Evolutionary conservation across 2,797 vertebrate genomes (phyloP).

Genomic region (Labroides dimidiatus): DNA sequence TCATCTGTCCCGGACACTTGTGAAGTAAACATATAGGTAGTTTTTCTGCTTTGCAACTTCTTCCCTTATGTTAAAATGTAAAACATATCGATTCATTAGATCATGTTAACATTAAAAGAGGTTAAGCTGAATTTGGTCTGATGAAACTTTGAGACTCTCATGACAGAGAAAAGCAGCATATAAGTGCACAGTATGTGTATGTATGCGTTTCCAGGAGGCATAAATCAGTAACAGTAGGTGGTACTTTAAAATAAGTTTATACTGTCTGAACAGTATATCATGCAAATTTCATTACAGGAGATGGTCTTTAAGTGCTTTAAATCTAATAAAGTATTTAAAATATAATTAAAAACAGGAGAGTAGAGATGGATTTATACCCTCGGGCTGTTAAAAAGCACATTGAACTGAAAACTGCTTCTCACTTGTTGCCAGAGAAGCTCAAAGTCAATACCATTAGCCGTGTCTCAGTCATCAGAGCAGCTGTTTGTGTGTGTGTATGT

Average conservation of each 20-base stretch:
- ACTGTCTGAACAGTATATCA: not conserved
- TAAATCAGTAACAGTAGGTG: not conserved
- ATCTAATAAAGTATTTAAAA: constrained; percentile 17
- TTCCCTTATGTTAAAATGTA: too few relatives aligned
- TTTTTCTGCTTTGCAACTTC: too few relatives aligned
- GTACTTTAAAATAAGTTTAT: not conserved
- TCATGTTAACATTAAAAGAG: too few relatives aligned
- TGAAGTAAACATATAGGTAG: too few relatives aligned
- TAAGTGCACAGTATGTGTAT: too few relatives aligned
- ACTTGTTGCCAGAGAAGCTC: constrained; percentile 24
- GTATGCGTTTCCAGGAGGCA: not conserved
- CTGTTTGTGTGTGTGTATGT: not conserved
- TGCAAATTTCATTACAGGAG: constrained; percentile 13
- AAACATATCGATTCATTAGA: too few relatives aligned
- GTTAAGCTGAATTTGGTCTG: too few relatives aligned
- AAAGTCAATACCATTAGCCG: constrained; percentile 31
- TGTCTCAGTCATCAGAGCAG: constrained; percentile 5
- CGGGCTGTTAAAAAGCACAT: constrained; percentile 17
- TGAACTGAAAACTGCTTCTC: constrained; percentile 20
- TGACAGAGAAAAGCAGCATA: too few relatives aligned
- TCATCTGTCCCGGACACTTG: too few relatives aligned
- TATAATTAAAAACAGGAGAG: constrained; percentile 28
- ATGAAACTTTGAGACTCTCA: too few relatives aligned
- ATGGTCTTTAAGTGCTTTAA: constrained; percentile 15
- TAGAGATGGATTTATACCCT: not conserved